Conservation (phyloP, 2,888 invertebrate genomes). For the Chrysopilus asiliformis region DNA sequence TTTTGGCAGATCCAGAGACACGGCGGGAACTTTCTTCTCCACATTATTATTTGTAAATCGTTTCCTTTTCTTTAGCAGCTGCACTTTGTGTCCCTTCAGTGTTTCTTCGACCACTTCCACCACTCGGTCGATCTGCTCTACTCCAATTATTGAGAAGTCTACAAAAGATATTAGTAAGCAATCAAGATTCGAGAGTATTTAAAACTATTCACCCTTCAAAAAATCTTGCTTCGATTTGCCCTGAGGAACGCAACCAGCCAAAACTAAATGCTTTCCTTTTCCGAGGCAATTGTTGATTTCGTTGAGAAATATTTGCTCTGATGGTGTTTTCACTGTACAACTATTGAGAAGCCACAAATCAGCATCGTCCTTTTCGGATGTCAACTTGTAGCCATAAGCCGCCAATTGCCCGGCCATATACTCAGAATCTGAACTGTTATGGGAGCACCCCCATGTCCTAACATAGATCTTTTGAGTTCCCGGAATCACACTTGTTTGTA, state of each 20-base stretch:
- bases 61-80: slow-evolving; percentile 70
- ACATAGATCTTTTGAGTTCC: slow-evolving; percentile 71
- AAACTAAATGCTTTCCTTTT: slow-evolving; percentile 70
- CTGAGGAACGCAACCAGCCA: slow-evolving; percentile 97
- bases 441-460: slow-evolving; percentile 96
- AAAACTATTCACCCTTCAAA: slow-evolving; percentile 21
- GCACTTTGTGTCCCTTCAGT: slow-evolving; percentile 73
- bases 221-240: slow-evolving; percentile 65
- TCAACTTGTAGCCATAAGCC: slow-evolving; percentile 73
- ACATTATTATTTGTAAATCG: too few relatives aligned
- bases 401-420: slow-evolving; percentile 96
- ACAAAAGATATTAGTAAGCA: slow-evolving; percentile 9
- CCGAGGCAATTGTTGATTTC: slow-evolving; percentile 64
- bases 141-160: slow-evolving; percentile 89
- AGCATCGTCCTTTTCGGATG: slow-evolving; percentile 65
- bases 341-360: slow-evolving; percentile 94
- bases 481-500: slow-evolving; percentile 47
- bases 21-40: slow-evolving; percentile 74
- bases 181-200: slow-evolving; percentile 41
- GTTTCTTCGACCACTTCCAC: slow-evolving; percentile 98
- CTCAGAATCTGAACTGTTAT: slow-evolving; percentile 95
- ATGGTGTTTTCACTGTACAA: slow-evolving; percentile 95
- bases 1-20: slow-evolving; percentile 79
- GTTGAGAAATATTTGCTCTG: slow-evolving; percentile 88
- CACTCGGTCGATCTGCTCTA: slow-evolving; percentile 95